Evolutionary conservation across 2,797 vertebrate genomes (phyloP), one percentile per base, ranked within the genome.

Genomic region (Gambelia wislizenii): DNA sequence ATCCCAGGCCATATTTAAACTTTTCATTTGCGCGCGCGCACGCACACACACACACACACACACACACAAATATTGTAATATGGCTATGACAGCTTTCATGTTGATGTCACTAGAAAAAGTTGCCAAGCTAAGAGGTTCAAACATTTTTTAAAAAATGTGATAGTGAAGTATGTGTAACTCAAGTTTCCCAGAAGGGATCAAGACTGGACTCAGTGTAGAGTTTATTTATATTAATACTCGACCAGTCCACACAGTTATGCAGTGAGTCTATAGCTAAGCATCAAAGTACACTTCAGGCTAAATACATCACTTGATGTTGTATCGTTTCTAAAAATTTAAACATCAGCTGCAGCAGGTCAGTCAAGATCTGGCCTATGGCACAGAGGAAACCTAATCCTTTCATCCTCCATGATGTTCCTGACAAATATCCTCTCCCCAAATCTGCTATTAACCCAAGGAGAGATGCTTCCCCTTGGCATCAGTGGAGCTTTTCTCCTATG

Each of bases 1-100:
- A 39, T 83, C 25, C 59, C 59, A 69, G 61, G 74, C 22, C 2
- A 13, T 39, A 8, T 83, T 77, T 61, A 52, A 56, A 47, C 30
- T 30, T 74, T n/a, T 1, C 49, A 75, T 18, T 52, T 54, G 13
- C 52, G 2, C 52, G 13, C 16, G 13, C 56, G 6, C 20, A 0
- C 20, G 6, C 18, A 22, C 20, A 6, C 18, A 5, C 1, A 59
- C 20, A 1, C 13, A 4, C 5, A 8, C 25, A 1, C 33, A 12
- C 39, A 20, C 42, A 8, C 30, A 3, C 78, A 36, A 13, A 14
- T 27, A 8, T 33, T 10, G 8, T 20, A 16, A 6, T 7, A 27
- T 27, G 76, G 44, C 47, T 49, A 52, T 42, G 36, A 18, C 42
- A 25, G 25, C 18, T 20, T 64, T 39, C 10, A 9, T 7, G 25